Base-by-base conservation (phyloP, 2,797 vertebrate genomes). In the Micrastur ruficollis region DNA sequence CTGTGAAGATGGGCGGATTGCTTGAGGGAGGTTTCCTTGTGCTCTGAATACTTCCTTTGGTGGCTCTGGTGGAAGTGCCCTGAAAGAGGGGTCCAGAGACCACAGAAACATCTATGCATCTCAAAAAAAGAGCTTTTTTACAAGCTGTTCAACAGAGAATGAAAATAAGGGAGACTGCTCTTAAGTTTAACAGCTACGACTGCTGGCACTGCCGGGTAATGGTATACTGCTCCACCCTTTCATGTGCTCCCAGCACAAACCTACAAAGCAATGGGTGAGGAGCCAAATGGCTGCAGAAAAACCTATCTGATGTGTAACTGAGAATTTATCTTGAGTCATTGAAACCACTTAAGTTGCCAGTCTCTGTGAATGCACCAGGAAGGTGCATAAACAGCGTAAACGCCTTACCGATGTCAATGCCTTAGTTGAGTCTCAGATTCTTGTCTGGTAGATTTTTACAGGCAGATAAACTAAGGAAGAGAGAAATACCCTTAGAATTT, bases 111-210 rank as follows among this genome's bases (percentile, higher is more conserved):
- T 31, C 12, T 40, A 14, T 36, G 26, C 18, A 23, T 61, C 62
- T 65, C 62, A 27, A 19, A 16, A 62, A 61, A 42, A 31, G 27
- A 68, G 16, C 22, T 63, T 81, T 63, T 81, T 63, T 25, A 40
- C 23, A 44, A 75, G 70, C n/a, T 8, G 6, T 44, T 81, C 9
- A 38, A 6, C 9, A 58, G 56, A 38, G 34, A 40, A 34, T 12
- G 21, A 14, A 47, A 68, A 9, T 5, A 62, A 52, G 36, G 0
- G 2, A 65, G 53, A 11, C 3, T 3, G 14, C 61, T 86, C 9
- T 58, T 49, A 9, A 0, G 2, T 80, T 65, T 66, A 46, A 22
- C 26, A 23, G 63, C 15, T 22, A 12, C 1, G 1, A 1, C 34
- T 34, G 61, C 53, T 67, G 19, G 20, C 46, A 15, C 42, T 76